Percentiles rank a stretch among this genome's conserved stretches.
Evolutionary conservation across 2,888 invertebrate species (phyloP).

Genomic region (Eupithecia exiguata): DNA sequence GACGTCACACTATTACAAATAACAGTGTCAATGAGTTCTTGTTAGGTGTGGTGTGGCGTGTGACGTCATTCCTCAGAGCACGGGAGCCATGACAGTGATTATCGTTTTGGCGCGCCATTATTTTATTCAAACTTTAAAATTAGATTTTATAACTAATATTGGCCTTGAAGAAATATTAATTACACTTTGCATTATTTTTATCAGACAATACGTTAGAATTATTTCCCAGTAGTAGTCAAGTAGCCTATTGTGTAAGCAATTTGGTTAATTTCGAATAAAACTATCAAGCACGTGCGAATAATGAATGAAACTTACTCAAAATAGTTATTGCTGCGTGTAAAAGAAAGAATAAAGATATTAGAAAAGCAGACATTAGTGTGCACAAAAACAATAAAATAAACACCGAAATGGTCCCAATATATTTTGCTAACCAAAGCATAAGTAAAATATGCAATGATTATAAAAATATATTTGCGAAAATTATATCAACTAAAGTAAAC

Average conservation of each 20-base stretch:
- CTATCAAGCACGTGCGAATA: slow-evolving; percentile 38
- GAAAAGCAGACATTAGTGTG: slow-evolving; percentile 36
- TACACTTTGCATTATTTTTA: too few relatives aligned
- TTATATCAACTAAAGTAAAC: background rate
- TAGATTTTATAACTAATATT: too few relatives aligned
- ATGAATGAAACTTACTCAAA: slow-evolving; percentile 75
- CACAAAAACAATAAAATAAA: slow-evolving; percentile 19
- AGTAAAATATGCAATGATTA: slow-evolving; percentile 11
- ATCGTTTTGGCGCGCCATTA: too few relatives aligned
- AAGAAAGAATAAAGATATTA: slow-evolving; percentile 61
- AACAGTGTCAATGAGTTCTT: too few relatives aligned
- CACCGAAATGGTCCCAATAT: background rate
- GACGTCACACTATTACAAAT: too few relatives aligned
- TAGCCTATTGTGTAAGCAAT: background rate
- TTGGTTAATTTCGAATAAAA: slow-evolving; percentile 7
- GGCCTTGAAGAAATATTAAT: too few relatives aligned
- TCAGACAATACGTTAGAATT: too few relatives aligned
- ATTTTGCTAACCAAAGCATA: slow-evolving; percentile 18
- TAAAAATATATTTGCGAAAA: slow-evolving; percentile 12
- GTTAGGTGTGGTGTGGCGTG: too few relatives aligned
- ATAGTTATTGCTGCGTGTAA: slow-evolving; percentile 80
- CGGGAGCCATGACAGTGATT: too few relatives aligned
- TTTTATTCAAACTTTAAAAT: too few relatives aligned
- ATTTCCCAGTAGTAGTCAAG: too few relatives aligned
- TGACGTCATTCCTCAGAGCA: too few relatives aligned